Evolutionary conservation across 2,888 invertebrate species (phyloP).

Genomic region (Chirona hameri): DNA sequence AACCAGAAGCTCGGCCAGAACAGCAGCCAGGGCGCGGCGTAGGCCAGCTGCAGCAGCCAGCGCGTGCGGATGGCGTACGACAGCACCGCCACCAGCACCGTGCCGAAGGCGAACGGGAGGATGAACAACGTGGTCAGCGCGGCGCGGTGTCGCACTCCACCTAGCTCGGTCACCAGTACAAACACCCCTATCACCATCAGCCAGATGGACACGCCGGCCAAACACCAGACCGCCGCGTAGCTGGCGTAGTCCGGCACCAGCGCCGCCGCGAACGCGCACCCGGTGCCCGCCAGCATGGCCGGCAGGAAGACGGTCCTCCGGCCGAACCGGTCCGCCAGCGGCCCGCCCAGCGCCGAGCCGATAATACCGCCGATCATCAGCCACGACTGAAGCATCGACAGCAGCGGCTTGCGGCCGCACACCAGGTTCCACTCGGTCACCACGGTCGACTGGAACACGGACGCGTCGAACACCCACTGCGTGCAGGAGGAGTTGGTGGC

Average conservation of each 20-base stretch:
- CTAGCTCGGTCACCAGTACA: slow-evolving; percentile 53
- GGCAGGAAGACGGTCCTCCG: slow-evolving; percentile 38
- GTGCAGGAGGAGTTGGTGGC: not conserved
- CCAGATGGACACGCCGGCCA: slow-evolving; percentile 44
- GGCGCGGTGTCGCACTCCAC: slow-evolving; percentile 58
- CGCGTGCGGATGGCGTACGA: slow-evolving; percentile 64
- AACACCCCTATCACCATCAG: slow-evolving; percentile 35
- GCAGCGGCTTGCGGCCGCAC: slow-evolving; percentile 35
- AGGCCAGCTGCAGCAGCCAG: slow-evolving; percentile 63
- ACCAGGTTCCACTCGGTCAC: slow-evolving; percentile 39
- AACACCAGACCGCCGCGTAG: slow-evolving; percentile 40
- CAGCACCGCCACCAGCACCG: slow-evolving; percentile 60
- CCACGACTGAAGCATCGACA: slow-evolving; percentile 37
- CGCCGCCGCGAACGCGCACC: slow-evolving; percentile 37
- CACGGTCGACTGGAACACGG: not conserved
- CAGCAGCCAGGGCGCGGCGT: slow-evolving; percentile 61
- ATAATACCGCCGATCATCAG: slow-evolving; percentile 39
- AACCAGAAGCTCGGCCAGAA: slow-evolving; percentile 57
- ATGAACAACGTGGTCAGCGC: slow-evolving; percentile 62
- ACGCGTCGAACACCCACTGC: not conserved
- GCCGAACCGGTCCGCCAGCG: slow-evolving; percentile 40
- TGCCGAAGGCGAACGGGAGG: slow-evolving; percentile 66
- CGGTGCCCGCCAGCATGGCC: slow-evolving; percentile 37
- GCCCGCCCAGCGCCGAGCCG: slow-evolving; percentile 38
- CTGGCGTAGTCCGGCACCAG: slow-evolving; percentile 38